A percentile compares a stretch with the other conserved stretches of the same genome.
Evolutionary conservation across 2,113 vertebrate genomes (phyloP).

Genomic region (Centropus unirufus): DNA sequence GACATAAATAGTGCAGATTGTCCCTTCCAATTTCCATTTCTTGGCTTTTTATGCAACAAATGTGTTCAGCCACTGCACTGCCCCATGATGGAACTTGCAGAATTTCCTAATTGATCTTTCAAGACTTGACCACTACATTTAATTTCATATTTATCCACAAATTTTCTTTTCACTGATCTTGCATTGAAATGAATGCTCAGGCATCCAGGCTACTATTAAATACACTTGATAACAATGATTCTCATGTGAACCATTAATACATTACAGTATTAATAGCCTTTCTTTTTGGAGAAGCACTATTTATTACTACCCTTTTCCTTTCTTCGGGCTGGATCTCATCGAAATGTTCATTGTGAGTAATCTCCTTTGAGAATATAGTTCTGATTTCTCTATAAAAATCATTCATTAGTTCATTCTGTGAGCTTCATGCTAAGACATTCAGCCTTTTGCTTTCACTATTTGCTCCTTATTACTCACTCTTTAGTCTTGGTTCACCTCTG

Average conservation of each 20-base stretch:
- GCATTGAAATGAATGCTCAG: background rate
- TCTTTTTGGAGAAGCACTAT: slow-evolving; percentile 43
- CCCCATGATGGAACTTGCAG: background rate
- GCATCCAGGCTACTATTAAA: slow-evolving; percentile 52
- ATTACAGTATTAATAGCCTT: slow-evolving; percentile 57
- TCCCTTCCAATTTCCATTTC: slow-evolving; percentile 34
- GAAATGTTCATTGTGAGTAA: slow-evolving; percentile 49
- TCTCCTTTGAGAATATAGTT: slow-evolving; percentile 38
- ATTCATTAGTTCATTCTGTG: slow-evolving; percentile 27
- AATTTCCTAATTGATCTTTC: slow-evolving; percentile 21
- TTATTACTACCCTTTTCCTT: slow-evolving; percentile 48
- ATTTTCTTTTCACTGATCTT: background rate
- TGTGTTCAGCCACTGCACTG: background rate
- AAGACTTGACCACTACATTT: background rate
- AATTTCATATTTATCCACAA: slow-evolving; percentile 32
- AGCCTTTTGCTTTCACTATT: background rate
- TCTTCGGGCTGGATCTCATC: slow-evolving; percentile 19
- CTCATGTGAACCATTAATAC: slow-evolving; percentile 51
- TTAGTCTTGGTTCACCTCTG: background rate
- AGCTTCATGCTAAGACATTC: slow-evolving; percentile 18
- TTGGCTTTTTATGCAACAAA: slow-evolving; percentile 33
- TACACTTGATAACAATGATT: slow-evolving; percentile 39
- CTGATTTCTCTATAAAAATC: slow-evolving; percentile 43
- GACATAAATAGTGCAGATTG: slow-evolving; percentile 22
- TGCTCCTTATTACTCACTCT: background rate